A percentile compares a stretch with the other conserved stretches of the same genome.
phyloP scores from a whole-genome alignment of 2,113 vertebrate species.

The Equus przewalskii region DNA sequence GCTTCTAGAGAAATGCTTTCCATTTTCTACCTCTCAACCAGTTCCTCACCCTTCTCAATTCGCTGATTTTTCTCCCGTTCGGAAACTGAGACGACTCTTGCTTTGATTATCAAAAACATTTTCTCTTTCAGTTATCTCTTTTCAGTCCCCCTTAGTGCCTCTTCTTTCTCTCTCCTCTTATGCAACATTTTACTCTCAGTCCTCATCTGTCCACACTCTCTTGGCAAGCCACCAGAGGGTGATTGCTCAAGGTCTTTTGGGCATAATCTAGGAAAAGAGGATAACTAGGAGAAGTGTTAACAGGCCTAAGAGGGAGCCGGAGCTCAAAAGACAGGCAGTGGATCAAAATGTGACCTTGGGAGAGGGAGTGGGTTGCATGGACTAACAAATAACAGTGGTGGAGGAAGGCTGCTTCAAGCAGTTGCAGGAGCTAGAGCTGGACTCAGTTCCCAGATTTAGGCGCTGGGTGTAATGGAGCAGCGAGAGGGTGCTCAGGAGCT shows the following conservation, averaged over 20 bases:
- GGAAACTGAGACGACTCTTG: neutral
- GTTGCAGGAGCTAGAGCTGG: neutral
- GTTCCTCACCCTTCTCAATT: neutral
- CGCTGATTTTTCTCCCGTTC: neutral
- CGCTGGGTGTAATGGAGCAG: neutral
- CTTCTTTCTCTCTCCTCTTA: neutral
- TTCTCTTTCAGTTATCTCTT: slow-evolving; percentile 12
- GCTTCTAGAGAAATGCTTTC: neutral
- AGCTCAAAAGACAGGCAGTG: neutral
- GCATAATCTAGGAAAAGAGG: neutral
- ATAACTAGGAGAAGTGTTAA: neutral
- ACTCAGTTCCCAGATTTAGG: neutral
- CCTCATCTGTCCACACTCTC: neutral
- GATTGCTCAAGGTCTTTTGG: neutral
- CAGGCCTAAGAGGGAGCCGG: neutral
- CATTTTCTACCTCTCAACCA: slow-evolving; percentile 24
- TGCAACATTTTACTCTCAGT: neutral
- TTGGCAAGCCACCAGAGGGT: neutral
- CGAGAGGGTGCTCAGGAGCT: neutral
- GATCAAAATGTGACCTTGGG: neutral
- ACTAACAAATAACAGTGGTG: neutral
- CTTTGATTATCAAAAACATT: neutral
- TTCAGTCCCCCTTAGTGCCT: neutral
- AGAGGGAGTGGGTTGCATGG: neutral
- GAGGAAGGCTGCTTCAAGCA: neutral